These are phyloP conservation scores for Eretmocerus hayati DNA, from an alignment of 2,888 invertebrate genomes.

Conservation along the genomic window DNA sequence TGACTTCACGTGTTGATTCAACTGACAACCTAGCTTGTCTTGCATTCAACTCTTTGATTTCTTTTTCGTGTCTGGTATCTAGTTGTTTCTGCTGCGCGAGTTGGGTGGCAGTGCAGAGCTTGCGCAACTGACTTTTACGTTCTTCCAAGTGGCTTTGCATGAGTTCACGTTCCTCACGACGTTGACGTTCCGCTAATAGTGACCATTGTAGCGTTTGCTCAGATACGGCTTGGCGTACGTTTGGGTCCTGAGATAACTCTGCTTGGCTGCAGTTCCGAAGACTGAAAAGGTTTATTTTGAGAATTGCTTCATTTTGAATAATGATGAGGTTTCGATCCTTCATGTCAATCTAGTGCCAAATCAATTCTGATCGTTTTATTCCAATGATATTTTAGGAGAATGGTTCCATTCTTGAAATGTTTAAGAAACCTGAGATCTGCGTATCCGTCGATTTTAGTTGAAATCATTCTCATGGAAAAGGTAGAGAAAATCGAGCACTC, in stretches of 20 bases:
- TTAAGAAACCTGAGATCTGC: too few species aligned
- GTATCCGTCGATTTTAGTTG: too few species aligned
- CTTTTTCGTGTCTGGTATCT: conserved; percentile 82
- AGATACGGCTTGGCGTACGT: conserved; percentile 74
- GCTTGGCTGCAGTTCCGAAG: conserved; percentile 57
- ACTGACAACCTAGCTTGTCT: conserved; percentile 94
- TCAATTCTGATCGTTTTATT: too few species aligned
- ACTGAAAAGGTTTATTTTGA: conserved; percentile 3
- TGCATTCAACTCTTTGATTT: conserved; percentile 91
- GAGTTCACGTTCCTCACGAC: conserved; percentile 76
- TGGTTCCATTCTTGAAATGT: too few species aligned
- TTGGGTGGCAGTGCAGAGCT: conserved; percentile 78
- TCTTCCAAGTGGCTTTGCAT: conserved; percentile 78
- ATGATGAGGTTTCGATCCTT: too few species aligned
- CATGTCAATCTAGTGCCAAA: too few species aligned
- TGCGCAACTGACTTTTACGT: conserved; percentile 60
- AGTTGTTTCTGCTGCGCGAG: conserved; percentile 81
- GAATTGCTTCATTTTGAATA: too few species aligned
- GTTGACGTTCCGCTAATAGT: conserved; percentile 76
- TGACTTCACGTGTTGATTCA: conserved; percentile 92
- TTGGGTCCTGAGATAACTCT: conserved; percentile 70
- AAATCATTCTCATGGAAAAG: too few species aligned
- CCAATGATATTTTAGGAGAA: too few species aligned
- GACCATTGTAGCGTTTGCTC: conserved; percentile 96
- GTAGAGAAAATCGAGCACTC: too few species aligned